Evolutionary conservation across 2,888 invertebrate species (phyloP), one percentile per base, ranked within the genome.

Genomic region (Aleiodes testaceus): DNA sequence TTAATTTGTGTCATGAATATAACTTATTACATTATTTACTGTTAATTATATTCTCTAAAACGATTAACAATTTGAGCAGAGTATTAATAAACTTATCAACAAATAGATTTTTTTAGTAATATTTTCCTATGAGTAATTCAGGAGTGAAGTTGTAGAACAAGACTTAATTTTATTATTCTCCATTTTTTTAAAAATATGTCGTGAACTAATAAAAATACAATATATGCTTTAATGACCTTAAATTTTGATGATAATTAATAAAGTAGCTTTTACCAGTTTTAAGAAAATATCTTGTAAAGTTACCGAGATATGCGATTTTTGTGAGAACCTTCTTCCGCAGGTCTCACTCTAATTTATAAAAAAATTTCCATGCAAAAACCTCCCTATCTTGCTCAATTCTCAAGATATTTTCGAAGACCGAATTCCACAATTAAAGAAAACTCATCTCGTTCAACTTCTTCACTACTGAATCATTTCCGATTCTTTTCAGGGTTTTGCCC

Each of bases 1-100:
- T 82, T 79, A 78, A 79, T 81, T 75, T 75, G 67, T 76, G 74
- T 79, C 79, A 81, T 83, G 80, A 82, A 82, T 83, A 84, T 79
- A 84, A 82, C 79, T 81, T 82, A 82, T 81, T 80, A 78, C 78
- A 81, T 79, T 72, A 73, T 65, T 69, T 70, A 77, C 59, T 63
- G 49, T 68, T 36, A 36, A 72, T 73, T 71, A 70, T 65, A 47
- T 70, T 66, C 42, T 70, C 50, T 66, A 64, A 49, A 79, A 75
- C 70, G 77, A 77, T 75, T 69, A 79, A 77, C 72, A 78, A 79
- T 78, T 84, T 82, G 82, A 84, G 82, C 84, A 80, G 73, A 74
- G 78, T 75, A 70, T 67, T 14, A 20, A 64, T 47, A 53, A 30
- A 47, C 30, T 30, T 30, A n/a, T 16, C 30, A 59, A 47, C 11